phyloP scores from a whole-genome alignment of 1,140 invertebrate species.

The Rhynchophorus ferrugineus region DNA sequence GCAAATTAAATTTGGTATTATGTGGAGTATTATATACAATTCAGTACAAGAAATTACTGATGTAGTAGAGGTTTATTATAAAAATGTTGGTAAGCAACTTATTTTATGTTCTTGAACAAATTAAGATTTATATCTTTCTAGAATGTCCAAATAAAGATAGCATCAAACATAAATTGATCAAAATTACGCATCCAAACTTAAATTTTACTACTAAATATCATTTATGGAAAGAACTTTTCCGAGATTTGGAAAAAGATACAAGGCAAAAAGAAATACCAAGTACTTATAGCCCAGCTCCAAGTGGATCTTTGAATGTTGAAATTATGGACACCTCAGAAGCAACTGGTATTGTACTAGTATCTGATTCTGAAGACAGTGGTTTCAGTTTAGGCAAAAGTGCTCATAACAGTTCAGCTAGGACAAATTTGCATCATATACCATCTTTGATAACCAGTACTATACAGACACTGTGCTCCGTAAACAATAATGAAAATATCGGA shows the following conservation, averaged over 20 bases:
- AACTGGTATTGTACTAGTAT: neutral
- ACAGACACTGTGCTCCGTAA: too few relatives aligned
- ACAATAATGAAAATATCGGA: too few relatives aligned
- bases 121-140: neutral
- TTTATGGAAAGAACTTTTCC: conserved; percentile 9
- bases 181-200: conserved; percentile 1
- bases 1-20: conserved; percentile 1
- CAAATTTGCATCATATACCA: too few relatives aligned
- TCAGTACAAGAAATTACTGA: conserved; percentile 1
- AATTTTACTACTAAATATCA: conserved; percentile 9
- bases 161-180: conserved; percentile 2
- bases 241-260: neutral
- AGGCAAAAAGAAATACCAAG: neutral
- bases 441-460: too few relatives aligned
- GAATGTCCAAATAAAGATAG: neutral
- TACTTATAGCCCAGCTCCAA: neutral
- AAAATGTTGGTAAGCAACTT: conserved; percentile 2
- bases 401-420: too few relatives aligned
- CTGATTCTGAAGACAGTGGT: neutral
- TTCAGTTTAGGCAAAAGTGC: neutral
- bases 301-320: neutral
- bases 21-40: conserved; percentile 4
- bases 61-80: conserved; percentile 7
- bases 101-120: neutral
- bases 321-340: neutral